phyloP scores from a whole-genome alignment of 2,113 vertebrate genomes.

The Tor tambroides region DNA sequence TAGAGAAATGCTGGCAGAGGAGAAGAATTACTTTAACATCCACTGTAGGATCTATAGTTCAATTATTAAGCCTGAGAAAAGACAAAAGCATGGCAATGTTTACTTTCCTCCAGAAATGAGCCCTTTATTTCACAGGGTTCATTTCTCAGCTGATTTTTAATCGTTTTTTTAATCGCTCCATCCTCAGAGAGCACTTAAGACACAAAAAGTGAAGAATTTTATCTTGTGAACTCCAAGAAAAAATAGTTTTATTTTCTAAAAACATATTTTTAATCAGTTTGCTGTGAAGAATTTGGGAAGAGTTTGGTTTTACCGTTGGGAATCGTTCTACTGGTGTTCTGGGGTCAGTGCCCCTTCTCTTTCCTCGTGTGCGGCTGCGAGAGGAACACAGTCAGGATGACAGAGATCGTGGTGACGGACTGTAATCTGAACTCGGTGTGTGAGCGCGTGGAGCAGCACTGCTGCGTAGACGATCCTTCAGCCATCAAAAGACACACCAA shows the following conservation, averaged over 20 bases:
- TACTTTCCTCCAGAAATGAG: slow-evolving; percentile 39
- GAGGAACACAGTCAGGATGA: slow-evolving; percentile 76
- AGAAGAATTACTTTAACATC: slow-evolving; percentile 63
- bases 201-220: neutral
- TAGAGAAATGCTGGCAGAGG: slow-evolving; percentile 51
- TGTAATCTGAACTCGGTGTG: slow-evolving; percentile 81
- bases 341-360: neutral
- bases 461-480: slow-evolving; percentile 82
- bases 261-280: neutral
- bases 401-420: slow-evolving; percentile 85
- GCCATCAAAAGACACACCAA: slow-evolving; percentile 83
- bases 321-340: neutral
- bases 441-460: slow-evolving; percentile 82
- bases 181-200: no score
- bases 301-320: neutral
- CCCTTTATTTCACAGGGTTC: neutral
- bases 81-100: slow-evolving; percentile 57
- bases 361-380: neutral
- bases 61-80: slow-evolving; percentile 31
- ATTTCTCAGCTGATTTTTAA: neutral
- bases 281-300: no score
- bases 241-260: neutral
- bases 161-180: neutral
- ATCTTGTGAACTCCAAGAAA: neutral
- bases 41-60: slow-evolving; percentile 50